Evolutionary conservation across 1,140 invertebrate genomes (phyloP), one percentile per base, ranked within the genome.

Genomic region (Euglossa dilemma): DNA sequence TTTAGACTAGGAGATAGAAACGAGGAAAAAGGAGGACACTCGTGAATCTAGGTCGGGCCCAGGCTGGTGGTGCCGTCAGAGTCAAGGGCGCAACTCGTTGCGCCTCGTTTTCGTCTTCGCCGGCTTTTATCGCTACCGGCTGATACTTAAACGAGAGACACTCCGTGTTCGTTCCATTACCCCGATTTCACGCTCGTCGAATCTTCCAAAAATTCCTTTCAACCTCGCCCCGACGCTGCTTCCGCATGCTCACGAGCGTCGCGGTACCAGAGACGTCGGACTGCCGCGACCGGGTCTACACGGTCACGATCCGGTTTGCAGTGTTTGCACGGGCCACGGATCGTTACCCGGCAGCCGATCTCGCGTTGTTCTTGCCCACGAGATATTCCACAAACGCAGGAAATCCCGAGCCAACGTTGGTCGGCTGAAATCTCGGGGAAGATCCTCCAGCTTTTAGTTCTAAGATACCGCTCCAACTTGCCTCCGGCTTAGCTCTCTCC

Each of bases 41-140:
- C 14, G 57, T 11, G 67, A 43, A 80, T 72, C 16, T 80, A 56
- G 77, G 77, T 64, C 78, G 43, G 36, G 57, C 47, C 64, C n/a
- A 43, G 36, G 64, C 12, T 52, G 50, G 18, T 52, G 50, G 18
- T 36, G 36, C 47, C 45, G 57, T 73, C 36, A 80, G 69, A 73
- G 78, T 80, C 78, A 80, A 80, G 78, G 78, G 57, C 78, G 78
- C 69, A 43, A 61, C 78, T 59, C 76, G 74, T 70, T 52, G 70
- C 59, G 59, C 47, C 59, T 54, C 28, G 69, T 54, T 80, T 61
- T 80, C 70, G 18, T 71, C 25, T 36, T 61, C 25, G 23, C 18
- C 20, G 28, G 18, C n/a, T 52, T 52, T 63, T 52, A 73, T 72
- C 70, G 36, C 47, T 54, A 28, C n/a, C 69, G 11, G 12, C 28